Base-by-base conservation (phyloP, 2,113 vertebrate genomes). In the Phaethornis superciliosus region DNA sequence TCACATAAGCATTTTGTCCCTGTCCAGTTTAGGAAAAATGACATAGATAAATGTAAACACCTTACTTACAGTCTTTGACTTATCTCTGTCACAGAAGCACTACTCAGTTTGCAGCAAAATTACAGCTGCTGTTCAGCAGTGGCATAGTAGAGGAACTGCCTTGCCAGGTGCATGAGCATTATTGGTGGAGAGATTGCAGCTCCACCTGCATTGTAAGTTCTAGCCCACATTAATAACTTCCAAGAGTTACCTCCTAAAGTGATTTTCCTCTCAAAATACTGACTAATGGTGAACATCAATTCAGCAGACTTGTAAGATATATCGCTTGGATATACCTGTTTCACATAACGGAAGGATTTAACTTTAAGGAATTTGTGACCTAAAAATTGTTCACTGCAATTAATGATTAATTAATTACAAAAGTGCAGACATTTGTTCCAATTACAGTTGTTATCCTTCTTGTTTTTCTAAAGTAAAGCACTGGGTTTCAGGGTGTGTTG, bases 231-330 rank as follows among this genome's bases (percentile, higher is more conserved):
- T 75, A 70, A 76, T 82, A 27, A 90, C 72, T 93, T 92, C 87
- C 51, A 70, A 32, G 23, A 84, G 59, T 86, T 56, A 85, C 84
- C 33, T 67, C 81, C 85, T 80, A 60, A 94, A 7, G 35, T 55
- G 55, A 33, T 77, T 85, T 86, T 90, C 72, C 87, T 80, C 65
- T 96, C 84, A 86, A 95, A 96, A 96, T 81, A 67, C 85, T 76
- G 82, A 92, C 84, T 69, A 76, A 92, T 70, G 42, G 44, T 74
- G 58, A 79, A 42, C 55, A 86, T 77, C 81, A 96, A 71, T 86
- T 85, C 16, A 74, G 62, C 40, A 95, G 91, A 83, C 68, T 49
- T 67, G 90, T 2, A 46, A 28, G 64, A 70, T 74, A 49, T 40
- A 64, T 33, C 27, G 64, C 52, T 75, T 81, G 63, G 54, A 68